Evolutionary conservation across 2,113 vertebrate genomes (phyloP), one percentile per base, ranked within the genome.

Genomic region (Zeus faber): DNA sequence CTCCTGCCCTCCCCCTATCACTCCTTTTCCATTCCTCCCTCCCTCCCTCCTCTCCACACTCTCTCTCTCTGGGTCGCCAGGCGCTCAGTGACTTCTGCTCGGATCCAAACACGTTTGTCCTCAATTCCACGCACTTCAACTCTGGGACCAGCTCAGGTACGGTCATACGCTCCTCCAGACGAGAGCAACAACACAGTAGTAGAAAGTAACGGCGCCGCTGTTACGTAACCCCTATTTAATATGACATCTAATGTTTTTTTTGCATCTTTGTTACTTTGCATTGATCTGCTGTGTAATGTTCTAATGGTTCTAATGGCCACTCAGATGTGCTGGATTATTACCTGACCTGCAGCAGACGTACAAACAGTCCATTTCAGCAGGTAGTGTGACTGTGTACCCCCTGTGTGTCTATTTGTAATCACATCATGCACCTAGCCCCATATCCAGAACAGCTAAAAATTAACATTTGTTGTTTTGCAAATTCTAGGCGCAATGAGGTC

Each of bases 31-130:
- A 7, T 23, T 23, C 57, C 58, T 55, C 24, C 54, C 49, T 20
- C 35, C 5, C 26, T 11, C n/a, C 4, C 47, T 8, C 47, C 10
- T 26, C 7, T 26, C 8, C 14, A 7, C 46, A 7, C 47, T 25
- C 46, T 16, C 25, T 29, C 48, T 17, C 45, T 7, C 25, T 41
- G 8, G 14, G 1, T 37, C 3, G 7, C 17, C 82, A 96, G 94
- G 93, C 91, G 46, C 88, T 96, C 80, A 94, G 94, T 16, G 94
- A 96, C 82, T 95, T 96, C 86, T 96, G 94, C 75, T 87, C 89
- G 22, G 91, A 90, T 51, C 93, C 94, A 17, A 93, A 94, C 53
- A 63, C 72, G 2, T 94, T 91, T 33, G 61, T 95, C 33, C 86
- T 96, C 62, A 96, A 96, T 86, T 87, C 92, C 77, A 94, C 92